Conservation (phyloP, 1,140 invertebrate species). For the Brachionus paranguensis region DNA sequence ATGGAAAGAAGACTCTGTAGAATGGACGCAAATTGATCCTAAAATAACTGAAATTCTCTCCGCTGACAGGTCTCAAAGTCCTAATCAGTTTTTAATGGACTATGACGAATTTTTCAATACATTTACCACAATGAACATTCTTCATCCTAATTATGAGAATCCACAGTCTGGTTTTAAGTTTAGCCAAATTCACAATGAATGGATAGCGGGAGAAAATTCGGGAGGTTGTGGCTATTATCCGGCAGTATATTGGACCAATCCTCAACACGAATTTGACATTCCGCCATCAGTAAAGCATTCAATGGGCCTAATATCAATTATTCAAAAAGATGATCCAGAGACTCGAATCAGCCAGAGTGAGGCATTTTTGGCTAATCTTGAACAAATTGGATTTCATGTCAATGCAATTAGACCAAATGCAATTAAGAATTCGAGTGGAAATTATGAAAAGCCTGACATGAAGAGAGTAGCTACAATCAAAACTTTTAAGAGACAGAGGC, state of each 20-base stretch:
- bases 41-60: neutral
- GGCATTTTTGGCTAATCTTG: neutral
- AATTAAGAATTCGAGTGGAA: neutral
- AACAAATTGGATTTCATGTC: neutral
- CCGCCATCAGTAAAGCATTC: neutral
- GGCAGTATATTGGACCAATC: neutral
- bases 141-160: neutral
- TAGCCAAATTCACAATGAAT: neutral
- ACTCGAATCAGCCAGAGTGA: neutral
- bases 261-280: neutral
- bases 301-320: neutral
- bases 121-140: neutral
- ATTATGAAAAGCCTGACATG: neutral
- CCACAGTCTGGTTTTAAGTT: neutral
- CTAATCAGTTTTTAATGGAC: neutral
- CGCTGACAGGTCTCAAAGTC: neutral
- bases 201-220: neutral
- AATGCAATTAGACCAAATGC: neutral
- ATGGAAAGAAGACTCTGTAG: neutral
- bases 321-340: neutral
- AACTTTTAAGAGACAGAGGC: neutral
- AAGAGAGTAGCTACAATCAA: neutral
- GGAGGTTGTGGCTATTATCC: neutral
- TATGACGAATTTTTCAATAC: neutral
- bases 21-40: neutral